Base-by-base conservation (phyloP, 2,113 vertebrate species). In the Sapayoa aenigma region DNA sequence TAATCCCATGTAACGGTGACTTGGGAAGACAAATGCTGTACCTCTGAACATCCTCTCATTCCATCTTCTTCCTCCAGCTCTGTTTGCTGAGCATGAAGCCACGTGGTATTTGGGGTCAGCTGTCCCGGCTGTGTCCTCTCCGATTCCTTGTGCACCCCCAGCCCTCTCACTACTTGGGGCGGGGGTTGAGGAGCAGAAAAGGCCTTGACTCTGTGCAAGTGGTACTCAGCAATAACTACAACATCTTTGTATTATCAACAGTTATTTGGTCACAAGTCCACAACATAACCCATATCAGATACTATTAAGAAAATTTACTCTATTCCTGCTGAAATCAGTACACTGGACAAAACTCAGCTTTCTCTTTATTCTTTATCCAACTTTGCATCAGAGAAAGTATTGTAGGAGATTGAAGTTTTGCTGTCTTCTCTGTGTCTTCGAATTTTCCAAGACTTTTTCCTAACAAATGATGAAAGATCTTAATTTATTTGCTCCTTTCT, bases 1-100 rank as follows among this genome's bases (percentile, higher is more conserved):
- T 7, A 16, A 42, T 33, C 31, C 3, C 0, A 0, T 1, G 0
- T 14, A 9, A 28, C 0, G 1, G 5, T 44, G 11, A 19, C 20
- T 35, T 47, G 60, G 50, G 60, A 79, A 56, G 71, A 27, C n/a
- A 82, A 84, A 15, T 0, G 0, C 5, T 42, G 3, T 9, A 1
- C 58, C n/a, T 84, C 37, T 7, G 0, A 19, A 31, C 0, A 1
- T 20, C 9, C 6, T 15, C 9, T 55, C 6, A 17, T 16, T 41
- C 14, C 9, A n/a, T n/a, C n/a, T 8, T 4, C 9, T 37, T 56
- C 12, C 11, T 10, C 8, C 65, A 63, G 12, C 12, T 65, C 35
- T 35, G 4, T 6, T 3, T 17, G 10, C 39, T 90, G 35, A 44
- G 6, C 21, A 41, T 6, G n/a, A 47, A 46, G 14, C 21, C 17